Base-by-base conservation (phyloP, 1,140 invertebrate genomes). In the Neuroterus valhalla region DNA sequence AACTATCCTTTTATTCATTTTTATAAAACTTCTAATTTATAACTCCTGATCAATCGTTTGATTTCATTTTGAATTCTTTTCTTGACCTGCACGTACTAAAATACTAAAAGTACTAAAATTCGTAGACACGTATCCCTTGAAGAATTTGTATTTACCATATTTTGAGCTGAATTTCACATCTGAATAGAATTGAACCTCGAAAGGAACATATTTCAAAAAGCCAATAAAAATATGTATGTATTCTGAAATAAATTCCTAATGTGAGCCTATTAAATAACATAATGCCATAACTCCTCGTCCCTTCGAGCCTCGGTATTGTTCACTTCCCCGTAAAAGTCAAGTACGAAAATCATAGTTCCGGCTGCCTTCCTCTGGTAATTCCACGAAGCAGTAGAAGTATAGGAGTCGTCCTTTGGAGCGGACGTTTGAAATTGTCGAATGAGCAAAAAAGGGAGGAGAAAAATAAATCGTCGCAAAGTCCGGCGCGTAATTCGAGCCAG, bases 381-480 rank as follows among this genome's bases (percentile, higher is more conserved):
- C 55, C 31, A 15, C 55, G 55, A 62, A 62, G 46, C 1, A 55
- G 52, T 15, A 38, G n/a, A n/a, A n/a, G 31, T 38, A 38, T 38
- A 38, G 31, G 31, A 5, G 52, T 55, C 52, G 11, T 26, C 26
- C 48, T 55, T 55, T 52, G 0, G 8, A 52, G 50, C 50, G 50
- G 50, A 52, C 50, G 50, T 52, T 52, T 52, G 3, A 21, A 52
- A 52, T 52, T 21, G 50, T 52, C 23, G 50, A 52, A 0, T 21
- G 50, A 21, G 23, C 50, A 23, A 52, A 52, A 52, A 52, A 23
- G 19, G 21, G 19, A 26, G 21, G 52, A 55, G 21, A 55, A 62
- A 62, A 62, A 62, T 62, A 62, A 62, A 62, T 62, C 52, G 50
- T 55, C 52, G 21, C 52, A 55, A 55, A 23, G 55, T 38, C 55